phyloP scores from a whole-genome alignment of 2,888 invertebrate species.

The Teleiodes luculella region DNA sequence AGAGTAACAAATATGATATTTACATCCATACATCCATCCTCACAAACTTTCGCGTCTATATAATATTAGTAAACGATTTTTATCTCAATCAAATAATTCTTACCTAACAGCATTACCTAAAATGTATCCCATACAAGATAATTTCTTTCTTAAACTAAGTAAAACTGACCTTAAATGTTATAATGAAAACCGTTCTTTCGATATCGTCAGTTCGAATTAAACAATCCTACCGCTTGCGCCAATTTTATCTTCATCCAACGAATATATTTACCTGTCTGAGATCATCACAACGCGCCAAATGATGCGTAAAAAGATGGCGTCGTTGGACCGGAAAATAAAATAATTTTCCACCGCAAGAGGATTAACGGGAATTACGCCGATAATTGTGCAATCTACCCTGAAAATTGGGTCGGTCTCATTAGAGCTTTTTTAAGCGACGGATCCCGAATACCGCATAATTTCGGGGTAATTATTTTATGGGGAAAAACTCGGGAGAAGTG shows the following conservation, averaged over 20 bases:
- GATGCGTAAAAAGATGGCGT: conserved; percentile 3
- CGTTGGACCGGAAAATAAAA: conserved; percentile 21
- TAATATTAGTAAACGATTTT: too few species aligned
- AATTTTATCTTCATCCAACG: neutral
- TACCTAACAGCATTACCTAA: too few species aligned
- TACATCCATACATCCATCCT: too few species aligned
- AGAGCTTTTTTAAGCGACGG: conserved; percentile 29
- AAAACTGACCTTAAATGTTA: too few species aligned
- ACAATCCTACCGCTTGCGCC: neutral
- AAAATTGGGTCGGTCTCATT: conserved; percentile 49
- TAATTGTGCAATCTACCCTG: conserved; percentile 56
- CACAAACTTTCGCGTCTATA: too few species aligned
- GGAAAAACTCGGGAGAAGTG: neutral
- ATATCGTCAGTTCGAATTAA: neutral
- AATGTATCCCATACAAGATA: too few species aligned
- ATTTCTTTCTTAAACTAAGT: too few species aligned
- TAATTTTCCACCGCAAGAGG: conserved; percentile 37
- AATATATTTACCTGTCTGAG: neutral
- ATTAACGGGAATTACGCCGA: conserved; percentile 52
- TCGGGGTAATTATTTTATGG: conserved; percentile 10
- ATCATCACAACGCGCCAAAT: conserved; percentile 6
- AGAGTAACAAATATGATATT: too few species aligned
- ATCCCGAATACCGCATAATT: conserved; percentile 1
- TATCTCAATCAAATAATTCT: too few species aligned
- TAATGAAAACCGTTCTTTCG: too few species aligned